Evolutionary conservation across 2,797 vertebrate species (phyloP).

Genomic region (Anabas testudineus): DNA sequence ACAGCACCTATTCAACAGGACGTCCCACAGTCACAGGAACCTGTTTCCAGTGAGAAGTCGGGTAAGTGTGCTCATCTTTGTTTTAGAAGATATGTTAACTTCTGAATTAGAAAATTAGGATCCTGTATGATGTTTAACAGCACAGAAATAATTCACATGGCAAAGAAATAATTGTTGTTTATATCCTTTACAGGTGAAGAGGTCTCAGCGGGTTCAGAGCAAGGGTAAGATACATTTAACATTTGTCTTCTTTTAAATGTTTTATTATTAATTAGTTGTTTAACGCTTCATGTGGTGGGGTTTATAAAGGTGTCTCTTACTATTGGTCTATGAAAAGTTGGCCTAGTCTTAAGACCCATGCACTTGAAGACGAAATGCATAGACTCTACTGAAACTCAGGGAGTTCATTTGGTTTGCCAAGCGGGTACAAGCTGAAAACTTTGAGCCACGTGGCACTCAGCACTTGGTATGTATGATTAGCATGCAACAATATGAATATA

Average conservation of each 20-base stretch:
- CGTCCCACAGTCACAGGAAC: constrained; percentile 70
- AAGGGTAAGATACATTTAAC: constrained; percentile 81
- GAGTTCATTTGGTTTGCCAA: constrained; percentile 75
- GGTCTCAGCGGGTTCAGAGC: constrained; percentile 77
- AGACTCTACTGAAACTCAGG: constrained; percentile 76
- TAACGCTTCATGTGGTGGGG: constrained; percentile 44
- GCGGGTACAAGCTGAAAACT: constrained; percentile 72
- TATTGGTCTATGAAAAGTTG: constrained; percentile 56
- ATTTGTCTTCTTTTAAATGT: constrained; percentile 14
- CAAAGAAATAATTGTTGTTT: not conserved
- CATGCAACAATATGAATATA: constrained; percentile 66
- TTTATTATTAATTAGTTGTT: constrained; percentile 22
- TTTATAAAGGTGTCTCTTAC: constrained; percentile 41
- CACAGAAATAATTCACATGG: not conserved
- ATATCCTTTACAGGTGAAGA: constrained; percentile 74
- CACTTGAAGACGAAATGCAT: constrained; percentile 66
- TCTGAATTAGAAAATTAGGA: not conserved
- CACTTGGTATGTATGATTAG: constrained; percentile 79
- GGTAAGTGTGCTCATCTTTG: constrained; percentile 63
- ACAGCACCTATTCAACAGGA: constrained; percentile 74
- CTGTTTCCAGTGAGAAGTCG: constrained; percentile 75
- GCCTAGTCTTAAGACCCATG: constrained; percentile 60
- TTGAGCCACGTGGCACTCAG: constrained; percentile 71
- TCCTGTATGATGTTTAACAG: not conserved
- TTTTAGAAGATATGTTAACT: not conserved